Evolutionary conservation across 2,797 vertebrate genomes (phyloP).

Genomic region (Cynopterus sphinx): DNA sequence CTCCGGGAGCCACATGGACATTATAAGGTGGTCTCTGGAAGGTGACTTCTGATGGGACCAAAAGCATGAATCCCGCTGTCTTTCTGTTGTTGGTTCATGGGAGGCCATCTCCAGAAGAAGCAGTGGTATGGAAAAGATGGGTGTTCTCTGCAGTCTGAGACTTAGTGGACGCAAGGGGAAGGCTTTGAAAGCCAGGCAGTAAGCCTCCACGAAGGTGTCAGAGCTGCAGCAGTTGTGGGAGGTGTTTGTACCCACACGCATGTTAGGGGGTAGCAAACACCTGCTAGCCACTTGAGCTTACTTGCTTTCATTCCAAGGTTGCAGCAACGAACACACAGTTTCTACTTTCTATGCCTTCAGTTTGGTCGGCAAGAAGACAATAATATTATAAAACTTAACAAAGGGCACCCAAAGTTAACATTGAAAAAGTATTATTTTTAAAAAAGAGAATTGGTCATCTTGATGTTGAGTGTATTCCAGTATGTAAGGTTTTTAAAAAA

Average conservation of each 20-base stretch:
- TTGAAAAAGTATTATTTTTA: background rate
- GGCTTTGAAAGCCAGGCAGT: background rate
- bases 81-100: background rate
- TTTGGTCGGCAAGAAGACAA: background rate
- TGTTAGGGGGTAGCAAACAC: background rate
- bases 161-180: fast-evolving
- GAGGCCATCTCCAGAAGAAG: background rate
- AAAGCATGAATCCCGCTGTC: background rate
- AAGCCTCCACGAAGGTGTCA: fast-evolving
- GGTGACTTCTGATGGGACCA: background rate
- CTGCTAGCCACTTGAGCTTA: background rate
- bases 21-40: background rate
- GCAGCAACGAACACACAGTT: background rate
- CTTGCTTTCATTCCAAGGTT: background rate
- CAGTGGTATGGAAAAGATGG: background rate
- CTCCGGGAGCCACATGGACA: background rate
- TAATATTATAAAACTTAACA: background rate
- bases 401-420: background rate
- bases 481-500: background rate
- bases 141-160: background rate
- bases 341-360: background rate
- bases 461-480: background rate
- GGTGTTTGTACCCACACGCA: fast-evolving
- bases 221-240: background rate
- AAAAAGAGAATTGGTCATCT: background rate